Base-by-base conservation (phyloP, 2,888 invertebrate genomes). In the Ypsolopha sequella region DNA sequence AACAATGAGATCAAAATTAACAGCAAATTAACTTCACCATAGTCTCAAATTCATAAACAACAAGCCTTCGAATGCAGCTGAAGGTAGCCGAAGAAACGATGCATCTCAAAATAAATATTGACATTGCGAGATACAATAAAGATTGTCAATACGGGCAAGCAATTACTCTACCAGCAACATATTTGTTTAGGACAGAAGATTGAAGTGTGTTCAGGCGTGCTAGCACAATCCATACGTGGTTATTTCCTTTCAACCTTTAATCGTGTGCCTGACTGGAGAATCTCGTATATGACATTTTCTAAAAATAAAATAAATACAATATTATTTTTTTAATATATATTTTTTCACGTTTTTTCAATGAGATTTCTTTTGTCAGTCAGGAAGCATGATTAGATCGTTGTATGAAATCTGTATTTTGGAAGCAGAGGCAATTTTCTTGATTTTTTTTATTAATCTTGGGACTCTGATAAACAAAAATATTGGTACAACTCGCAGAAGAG, bases 131-230 rank as follows among this genome's bases (percentile, higher is more conserved):
- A 82, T 74, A 84, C 82, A 82, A 86, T 86, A 85, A 85, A 85
- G 76, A 73, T 69, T 70, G 84, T 79, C 82, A 84, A 86, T 73
- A 84, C 70, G 63, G 24, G 74, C 69, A 67, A 80, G 82, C 85
- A 86, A 86, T 86, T 86, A 86, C 80, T 76, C 73, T 74, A 70
- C 70, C 68, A 71, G 76, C 76, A 79, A 84, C 84, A 82, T 86
- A 80, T 86, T 86, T 85, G 72, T 70, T 85, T 86, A 86, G 86
- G 85, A 85, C 84, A 72, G 77, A 77, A 78, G 75, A 80, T 79
- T 80, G 79, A 80, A 85, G 84, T 82, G 80, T 78, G 74, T 81
- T 80, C 79, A 71, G 74, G 76, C 80, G 73, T 76, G 76, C 73
- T 71, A 73, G 77, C 79, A 76, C 79, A 75, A 81, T 79, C 79